Conservation (phyloP, 1,140 invertebrate species). For the Drosophila kanapiae region DNA sequence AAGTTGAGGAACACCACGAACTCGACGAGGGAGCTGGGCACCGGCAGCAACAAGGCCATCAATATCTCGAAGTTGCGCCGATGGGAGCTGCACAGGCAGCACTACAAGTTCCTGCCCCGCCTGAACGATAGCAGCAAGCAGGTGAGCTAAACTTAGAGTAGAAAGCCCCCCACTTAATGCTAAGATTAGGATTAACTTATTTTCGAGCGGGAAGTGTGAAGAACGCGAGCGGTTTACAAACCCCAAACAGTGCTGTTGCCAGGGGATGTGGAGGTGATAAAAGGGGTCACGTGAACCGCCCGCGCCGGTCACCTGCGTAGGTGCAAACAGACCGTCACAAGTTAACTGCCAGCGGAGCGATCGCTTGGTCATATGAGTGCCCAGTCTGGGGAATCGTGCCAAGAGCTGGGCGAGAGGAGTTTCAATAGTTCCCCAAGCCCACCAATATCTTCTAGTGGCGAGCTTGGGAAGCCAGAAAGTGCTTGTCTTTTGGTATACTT, state of each 20-base stretch:
- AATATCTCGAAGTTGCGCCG: slow-evolving; percentile 20
- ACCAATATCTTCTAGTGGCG: no score
- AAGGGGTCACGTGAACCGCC: slow-evolving; percentile 41
- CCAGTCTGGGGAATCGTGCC: slow-evolving; percentile 28
- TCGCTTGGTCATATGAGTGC: slow-evolving; percentile 62
- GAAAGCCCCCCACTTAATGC: no score
- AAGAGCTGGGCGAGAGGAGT: slow-evolving; percentile 13
- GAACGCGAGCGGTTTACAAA: slow-evolving; percentile 12
- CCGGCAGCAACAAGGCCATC: slow-evolving; percentile 34
- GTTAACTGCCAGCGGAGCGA: slow-evolving; percentile 18
- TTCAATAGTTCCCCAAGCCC: not conserved
- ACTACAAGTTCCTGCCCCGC: slow-evolving; percentile 56
- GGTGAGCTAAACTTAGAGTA: no score
- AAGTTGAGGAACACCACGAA: slow-evolving; percentile 2
- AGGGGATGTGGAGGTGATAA: slow-evolving; percentile 24
- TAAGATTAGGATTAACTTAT: no score
- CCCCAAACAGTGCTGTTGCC: slow-evolving; percentile 36
- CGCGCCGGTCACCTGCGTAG: slow-evolving; percentile 57
- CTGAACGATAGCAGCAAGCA: slow-evolving; percentile 26
- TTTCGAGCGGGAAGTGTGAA: slow-evolving; percentile 14
- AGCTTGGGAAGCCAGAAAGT: no score
- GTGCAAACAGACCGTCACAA: slow-evolving; percentile 72
- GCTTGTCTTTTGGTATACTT: no score
- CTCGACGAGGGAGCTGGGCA: slow-evolving; percentile 11
- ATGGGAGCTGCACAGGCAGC: slow-evolving; percentile 23